These are phyloP conservation scores for Papilio aristodemus DNA, from an alignment of 1,140 invertebrate genomes.

Conservation along the genomic window DNA sequence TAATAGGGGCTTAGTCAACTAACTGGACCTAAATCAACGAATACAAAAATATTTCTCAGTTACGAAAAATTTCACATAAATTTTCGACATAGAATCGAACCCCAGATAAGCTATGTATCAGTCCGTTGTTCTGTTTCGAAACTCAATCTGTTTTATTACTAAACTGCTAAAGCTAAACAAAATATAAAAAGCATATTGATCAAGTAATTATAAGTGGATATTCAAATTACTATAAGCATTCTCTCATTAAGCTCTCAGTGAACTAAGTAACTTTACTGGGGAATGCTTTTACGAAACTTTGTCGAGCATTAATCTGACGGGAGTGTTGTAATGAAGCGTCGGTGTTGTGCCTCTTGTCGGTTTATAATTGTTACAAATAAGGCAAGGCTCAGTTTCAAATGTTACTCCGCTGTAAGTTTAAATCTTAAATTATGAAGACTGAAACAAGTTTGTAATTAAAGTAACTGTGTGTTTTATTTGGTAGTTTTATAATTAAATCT, in stretches of 20 bases:
- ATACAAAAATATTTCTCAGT: no score
- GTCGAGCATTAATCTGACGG: conserved; percentile 29
- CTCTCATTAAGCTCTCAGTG: conserved; percentile 28
- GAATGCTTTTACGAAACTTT: conserved; percentile 34
- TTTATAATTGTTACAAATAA: conserved; percentile 30
- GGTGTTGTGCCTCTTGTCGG: conserved; percentile 5
- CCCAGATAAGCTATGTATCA: no score
- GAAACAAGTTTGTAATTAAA: no score
- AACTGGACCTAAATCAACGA: no score
- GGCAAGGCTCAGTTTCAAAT: neutral
- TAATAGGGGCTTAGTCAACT: no score
- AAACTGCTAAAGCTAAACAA: no score
- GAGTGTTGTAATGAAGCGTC: conserved; percentile 6
- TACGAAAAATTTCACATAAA: no score
- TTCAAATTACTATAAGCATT: conserved; percentile 29
- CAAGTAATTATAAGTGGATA: neutral
- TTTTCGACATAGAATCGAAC: no score
- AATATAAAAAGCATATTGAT: neutral
- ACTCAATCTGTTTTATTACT: no score
- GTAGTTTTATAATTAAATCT: neutral
- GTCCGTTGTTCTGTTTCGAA: no score
- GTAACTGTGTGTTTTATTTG: neutral
- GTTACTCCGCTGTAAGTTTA: neutral
- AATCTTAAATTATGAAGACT: neutral
- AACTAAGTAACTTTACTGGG: conserved; percentile 25